Evolutionary conservation across 2,888 invertebrate genomes (phyloP), one percentile per base, ranked within the genome.

Genomic region (Holacanthella duospinosa): DNA sequence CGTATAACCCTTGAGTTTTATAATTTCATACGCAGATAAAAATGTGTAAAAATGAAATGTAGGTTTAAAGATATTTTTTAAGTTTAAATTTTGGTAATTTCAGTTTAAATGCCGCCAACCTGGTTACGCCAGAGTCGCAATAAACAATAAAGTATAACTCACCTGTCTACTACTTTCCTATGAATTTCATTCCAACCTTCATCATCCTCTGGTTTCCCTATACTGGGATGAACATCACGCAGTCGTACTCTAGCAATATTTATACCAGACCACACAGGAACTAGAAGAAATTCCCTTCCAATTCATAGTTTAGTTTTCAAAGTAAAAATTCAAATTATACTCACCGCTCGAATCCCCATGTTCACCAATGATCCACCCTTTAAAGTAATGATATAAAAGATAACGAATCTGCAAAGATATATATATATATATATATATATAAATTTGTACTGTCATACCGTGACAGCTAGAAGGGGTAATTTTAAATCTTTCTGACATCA

Each of bases 331-430:
- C n/a, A n/a, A n/a, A n/a, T n/a, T n/a, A n/a, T n/a, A n/a, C 55
- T 4, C 74, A 86, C 86, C 90, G 71, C 89, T 89, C 62, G 87
- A 86, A 74, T 94, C 94, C 0, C 94, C 94, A 74, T 94, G 94
- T 76, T 94, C 94, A 29, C 94, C 94, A 75, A 94, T 91, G 74
- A 94, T 89, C 84, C 89, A 94, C 0, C 90, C 93, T n/a, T n/a
- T n/a, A n/a, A n/a, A n/a, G n/a, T n/a, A n/a, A n/a, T n/a, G n/a
- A n/a, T n/a, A n/a, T n/a, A n/a, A n/a, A n/a, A n/a, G n/a, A n/a
- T n/a, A n/a, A n/a, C n/a, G n/a, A n/a, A n/a, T n/a, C n/a, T n/a
- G n/a, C n/a, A n/a, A n/a, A n/a, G n/a, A n/a, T n/a, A n/a, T n/a
- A n/a, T n/a, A n/a, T n/a, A n/a, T n/a, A n/a, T n/a, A n/a, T n/a